These are phyloP conservation scores for Lagria hirta DNA, from an alignment of 2,888 invertebrate genomes.

Conservation along the genomic window DNA sequence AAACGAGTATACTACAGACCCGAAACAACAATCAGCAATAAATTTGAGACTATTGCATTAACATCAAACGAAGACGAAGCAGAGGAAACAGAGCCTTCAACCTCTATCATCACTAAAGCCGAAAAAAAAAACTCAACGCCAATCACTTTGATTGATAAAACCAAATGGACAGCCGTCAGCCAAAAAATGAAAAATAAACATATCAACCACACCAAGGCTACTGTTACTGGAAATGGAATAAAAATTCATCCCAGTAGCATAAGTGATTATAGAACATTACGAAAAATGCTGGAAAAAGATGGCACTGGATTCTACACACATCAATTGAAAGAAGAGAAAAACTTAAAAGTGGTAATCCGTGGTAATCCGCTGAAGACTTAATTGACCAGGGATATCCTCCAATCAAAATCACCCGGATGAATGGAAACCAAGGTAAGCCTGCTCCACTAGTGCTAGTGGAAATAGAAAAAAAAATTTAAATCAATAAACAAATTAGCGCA, in stretches of 20 bases:
- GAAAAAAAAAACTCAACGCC: not conserved
- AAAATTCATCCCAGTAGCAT: not conserved
- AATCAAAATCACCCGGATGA: conserved; percentile 1
- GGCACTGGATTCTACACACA: not conserved
- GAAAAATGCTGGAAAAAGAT: not conserved
- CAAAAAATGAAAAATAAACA: conserved; percentile 1
- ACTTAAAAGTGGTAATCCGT: not conserved
- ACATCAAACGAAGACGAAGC: too few species aligned
- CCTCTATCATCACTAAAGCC: too few species aligned
- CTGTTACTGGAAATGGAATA: not conserved
- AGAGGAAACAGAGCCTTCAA: too few species aligned
- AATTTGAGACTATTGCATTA: too few species aligned
- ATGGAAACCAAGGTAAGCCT: not conserved
- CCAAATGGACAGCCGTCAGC: not conserved
- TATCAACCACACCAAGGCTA: not conserved
- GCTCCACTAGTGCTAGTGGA: conserved; percentile 4
- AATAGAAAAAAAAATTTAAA: too few species aligned
- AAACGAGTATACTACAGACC: too few species aligned
- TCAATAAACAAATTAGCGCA: too few species aligned
- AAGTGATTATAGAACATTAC: not conserved
- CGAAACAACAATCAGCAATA: too few species aligned
- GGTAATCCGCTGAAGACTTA: not conserved
- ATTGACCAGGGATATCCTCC: too few species aligned
- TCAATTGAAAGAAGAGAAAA: not conserved
- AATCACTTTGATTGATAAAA: not conserved